A percentile compares a stretch with the other conserved stretches of the same genome.
Evolutionary conservation across 2,113 vertebrate species (phyloP).

Genomic region (Psittacus erithacus): DNA sequence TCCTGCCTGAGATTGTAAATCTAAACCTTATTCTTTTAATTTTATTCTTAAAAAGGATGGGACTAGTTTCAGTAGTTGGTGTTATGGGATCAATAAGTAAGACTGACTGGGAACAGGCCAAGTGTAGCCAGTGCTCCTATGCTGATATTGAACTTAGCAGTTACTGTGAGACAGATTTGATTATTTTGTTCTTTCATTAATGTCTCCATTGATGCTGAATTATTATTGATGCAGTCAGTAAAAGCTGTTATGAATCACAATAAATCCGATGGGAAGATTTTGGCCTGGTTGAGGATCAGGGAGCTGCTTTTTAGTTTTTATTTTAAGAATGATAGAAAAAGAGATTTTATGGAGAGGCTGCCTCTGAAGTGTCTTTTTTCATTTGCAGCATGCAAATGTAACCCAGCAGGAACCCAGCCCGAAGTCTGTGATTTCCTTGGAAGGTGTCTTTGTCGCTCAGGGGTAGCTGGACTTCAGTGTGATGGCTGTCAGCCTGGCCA

Average conservation of each 20-base stretch:
- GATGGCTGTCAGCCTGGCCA: constrained; percentile 79
- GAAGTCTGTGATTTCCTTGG: constrained; percentile 79
- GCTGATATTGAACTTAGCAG: background rate
- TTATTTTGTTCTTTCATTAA: background rate
- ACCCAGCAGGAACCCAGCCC: constrained; percentile 72
- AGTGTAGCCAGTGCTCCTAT: background rate
- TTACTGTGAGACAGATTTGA: background rate
- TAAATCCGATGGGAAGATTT: background rate
- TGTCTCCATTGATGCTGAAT: background rate
- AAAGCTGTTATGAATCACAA: background rate
- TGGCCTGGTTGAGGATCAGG: background rate
- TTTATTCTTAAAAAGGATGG: background rate
- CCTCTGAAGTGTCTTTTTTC: background rate
- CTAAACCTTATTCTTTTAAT: background rate
- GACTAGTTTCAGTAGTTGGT: background rate
- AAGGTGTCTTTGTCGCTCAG: constrained; percentile 82
- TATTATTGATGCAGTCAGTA: background rate
- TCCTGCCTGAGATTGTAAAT: background rate
- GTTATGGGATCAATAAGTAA: background rate
- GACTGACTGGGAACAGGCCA: background rate
- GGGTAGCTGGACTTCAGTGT: constrained; percentile 78
- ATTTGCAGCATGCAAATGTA: constrained; percentile 82
- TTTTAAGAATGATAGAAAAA: background rate
- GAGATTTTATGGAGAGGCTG: background rate
- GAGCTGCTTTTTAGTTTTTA: background rate